Base-by-base conservation (phyloP, 2,888 invertebrate genomes). In the Chelonus formosanus region DNA sequence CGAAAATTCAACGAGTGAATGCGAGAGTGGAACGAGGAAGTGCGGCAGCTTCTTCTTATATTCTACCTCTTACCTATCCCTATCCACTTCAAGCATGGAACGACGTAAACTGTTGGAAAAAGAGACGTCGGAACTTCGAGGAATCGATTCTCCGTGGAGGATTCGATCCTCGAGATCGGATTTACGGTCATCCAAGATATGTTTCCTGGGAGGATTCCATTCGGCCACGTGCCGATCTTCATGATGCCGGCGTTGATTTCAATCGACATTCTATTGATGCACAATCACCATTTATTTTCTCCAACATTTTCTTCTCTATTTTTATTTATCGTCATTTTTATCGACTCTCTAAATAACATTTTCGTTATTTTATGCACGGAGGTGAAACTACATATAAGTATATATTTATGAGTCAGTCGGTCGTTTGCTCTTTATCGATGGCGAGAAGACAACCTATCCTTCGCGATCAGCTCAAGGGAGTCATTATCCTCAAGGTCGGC, bases 11-110 rank as follows among this genome's bases (percentile, higher is more conserved):
- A 60, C 32, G 54, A 61, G 59, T 64, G 69, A 67, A 69, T 71
- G 66, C 59, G 53, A 62, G 45, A 64, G 66, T 62, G 68, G 70
- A 70, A 70, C 70, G 70, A 70, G 70, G 70, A 70, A 70, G 70
- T 70, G 60, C 59, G 53, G 52, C 53, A 8, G 64, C 56, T 20
- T 54, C 56, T 36, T 10, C 60, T 35, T 60, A 52, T 59, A 44
- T 53, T 56, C 48, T 44, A 36, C 55, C 47, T 43, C 54, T 63
- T 10, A 31, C 7, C 32, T 65, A 50, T 59, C 48, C 50, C 45
- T 59, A 34, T 45, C 45, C n/a, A 34, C 6, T 35, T 40, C n/a
- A 8, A 43, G 43, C 34, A 40, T 40, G n/a, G 34, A 50, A 31
- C 8, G 6, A 61, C 61, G 54, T 61, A 44, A 61, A 61, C 44